These are phyloP conservation scores for Avahi laniger DNA, from an alignment of 2,797 vertebrate genomes.

Conservation along the genomic window DNA sequence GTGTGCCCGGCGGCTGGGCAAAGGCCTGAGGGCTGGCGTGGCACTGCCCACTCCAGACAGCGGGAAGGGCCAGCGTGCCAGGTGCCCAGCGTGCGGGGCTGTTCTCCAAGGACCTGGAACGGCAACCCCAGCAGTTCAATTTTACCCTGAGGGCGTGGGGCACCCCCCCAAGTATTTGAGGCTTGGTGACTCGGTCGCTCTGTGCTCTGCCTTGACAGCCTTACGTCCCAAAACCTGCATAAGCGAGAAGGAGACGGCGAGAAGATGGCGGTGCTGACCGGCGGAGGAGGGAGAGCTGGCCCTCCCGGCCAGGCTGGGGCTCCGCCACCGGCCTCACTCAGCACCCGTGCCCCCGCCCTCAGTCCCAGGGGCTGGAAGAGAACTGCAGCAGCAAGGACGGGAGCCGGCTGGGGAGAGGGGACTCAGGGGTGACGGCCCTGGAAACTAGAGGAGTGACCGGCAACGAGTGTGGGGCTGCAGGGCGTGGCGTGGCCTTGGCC, in stretches of 20 bases:
- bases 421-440: background rate
- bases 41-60: fast-evolving
- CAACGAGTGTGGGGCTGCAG: background rate
- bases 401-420: background rate
- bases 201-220: slow-evolving; percentile 83
- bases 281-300: background rate
- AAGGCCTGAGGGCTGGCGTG: background rate
- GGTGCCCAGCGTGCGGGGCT: too few relatives aligned
- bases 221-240: slow-evolving; percentile 97
- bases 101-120: background rate
- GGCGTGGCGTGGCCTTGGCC: background rate
- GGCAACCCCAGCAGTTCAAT: fast-evolving
- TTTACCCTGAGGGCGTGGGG: background rate
- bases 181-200: background rate
- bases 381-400: background rate
- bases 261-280: slow-evolving; percentile 88
- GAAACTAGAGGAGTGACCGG: background rate
- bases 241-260: slow-evolving; percentile 87
- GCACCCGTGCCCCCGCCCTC: background rate
- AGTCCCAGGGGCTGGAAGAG: background rate
- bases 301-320: background rate
- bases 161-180: background rate
- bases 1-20: background rate
- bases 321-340: background rate
- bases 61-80: too few relatives aligned